Evolutionary conservation across 2,113 vertebrate species (phyloP), one percentile per base, ranked within the genome.

Genomic region (Anolis carolinensis): DNA sequence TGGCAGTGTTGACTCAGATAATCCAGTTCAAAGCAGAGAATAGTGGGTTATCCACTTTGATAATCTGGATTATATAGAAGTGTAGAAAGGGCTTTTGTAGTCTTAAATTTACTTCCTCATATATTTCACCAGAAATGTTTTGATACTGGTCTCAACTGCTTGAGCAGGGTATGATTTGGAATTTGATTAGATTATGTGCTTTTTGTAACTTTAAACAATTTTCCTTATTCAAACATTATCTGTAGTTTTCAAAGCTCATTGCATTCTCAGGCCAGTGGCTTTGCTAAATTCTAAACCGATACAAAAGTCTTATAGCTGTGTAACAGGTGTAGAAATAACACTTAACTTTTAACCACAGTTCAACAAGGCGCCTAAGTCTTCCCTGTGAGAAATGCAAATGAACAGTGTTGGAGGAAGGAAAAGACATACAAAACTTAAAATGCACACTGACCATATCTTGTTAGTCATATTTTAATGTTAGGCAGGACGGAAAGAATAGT

Each of bases 201-300:
- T 13, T 34, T 1, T 0, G 0, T 81, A 74, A 48, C 20, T 82
- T 77, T 34, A 5, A 67, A 76, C 39, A 65, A 2, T 88, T 21
- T 80, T 36, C 34, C 59, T 18, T 55, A 84, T 21, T 84, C n/a
- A n/a, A n/a, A n/a, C n/a, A n/a, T n/a, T n/a, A n/a, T n/a, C n/a
- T n/a, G n/a, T n/a, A n/a, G n/a, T n/a, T n/a, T n/a, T n/a, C n/a
- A n/a, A n/a, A n/a, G n/a, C n/a, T 83, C 70, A 81, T 34, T 78
- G 52, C 87, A 78, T 75, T 21, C 81, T 63, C 87, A 82, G 36
- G 44, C 44, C 68, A 83, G 4, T 88, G 82, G 79, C 81, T 63
- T 63, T 89, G 79, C 23, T 73, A 89, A 65, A 62, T 72, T 90
- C 71, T 83, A 13, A 44, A 90, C 52, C 82, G 81, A 39, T 89